Base-by-base conservation (phyloP, 2,113 vertebrate genomes). In the Sclerurus mexicanus region DNA sequence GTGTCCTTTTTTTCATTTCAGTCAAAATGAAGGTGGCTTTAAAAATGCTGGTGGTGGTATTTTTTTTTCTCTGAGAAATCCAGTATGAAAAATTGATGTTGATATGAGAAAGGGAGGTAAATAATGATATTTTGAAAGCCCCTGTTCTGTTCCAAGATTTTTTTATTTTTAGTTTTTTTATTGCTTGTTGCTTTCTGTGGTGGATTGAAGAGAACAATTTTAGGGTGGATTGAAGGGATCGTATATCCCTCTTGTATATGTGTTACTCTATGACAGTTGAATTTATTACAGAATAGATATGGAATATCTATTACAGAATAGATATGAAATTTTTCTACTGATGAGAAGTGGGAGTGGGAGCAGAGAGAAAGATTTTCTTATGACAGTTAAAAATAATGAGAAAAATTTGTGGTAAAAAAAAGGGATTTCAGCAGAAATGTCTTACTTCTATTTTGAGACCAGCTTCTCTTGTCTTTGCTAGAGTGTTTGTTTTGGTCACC, bases 341-440 rank as follows among this genome's bases (percentile, higher is more conserved):
- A 74, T 47, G 39, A 77, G 60, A 92, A 90, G 73, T 93, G 55
- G 89, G 94, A 95, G 84, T 85, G 60, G 81, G 44, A 75, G 56
- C 42, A 63, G 10, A 90, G 82, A 88, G 66, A 39, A 37, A 66
- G 53, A 66, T 95, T 88, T 94, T 64, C 52, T 56, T 75, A 40
- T 67, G 39, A 56, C 69, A 82, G 62, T 91, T 93, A 55, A 83
- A 93, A 96, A 83, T 64, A 89, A 76, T 53, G n/a, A 74, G 55
- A 69, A 84, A 71, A 86, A 74, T n/a, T 80, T 90, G 31, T 59
- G 18, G 62, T 77, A n/a, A 37, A n/a, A 75, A 83, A 79, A 78
- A 83, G 72, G 24, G 2, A 37, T 84, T 91, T 80, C 20, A 42
- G 15, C 8, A 33, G 28, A 76, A 74, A 47, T 90, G 90, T 85